Evolutionary conservation across 2,888 invertebrate species (phyloP), one percentile per base, ranked within the genome.

Genomic region (Chloroclysta siterata): DNA sequence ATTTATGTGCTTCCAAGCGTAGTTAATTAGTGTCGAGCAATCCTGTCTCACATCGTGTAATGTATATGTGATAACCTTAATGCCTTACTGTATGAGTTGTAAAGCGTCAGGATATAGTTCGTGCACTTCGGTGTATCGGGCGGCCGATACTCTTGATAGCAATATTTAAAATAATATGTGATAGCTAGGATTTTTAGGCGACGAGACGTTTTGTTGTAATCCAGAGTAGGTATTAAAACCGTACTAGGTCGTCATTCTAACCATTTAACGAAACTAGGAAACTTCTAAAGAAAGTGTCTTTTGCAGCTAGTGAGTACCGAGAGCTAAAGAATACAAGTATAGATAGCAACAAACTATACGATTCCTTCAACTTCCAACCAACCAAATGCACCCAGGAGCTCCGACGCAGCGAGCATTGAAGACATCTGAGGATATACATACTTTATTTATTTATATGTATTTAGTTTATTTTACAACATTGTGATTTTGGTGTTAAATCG

Each of bases 361-460:
- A 79, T 72, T 77, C 77, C 76, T 33, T 41, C 41, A 41, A 74
- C 77, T 84, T 50, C 53, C 81, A 84, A 87, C 86, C 87, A 80
- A 84, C 78, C 81, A 78, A 81, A 83, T 82, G 84, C 85, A 91
- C 87, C 90, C 83, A 84, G 83, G 81, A 86, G 95, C 94, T 94
- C 95, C 95, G 95, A 96, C 95, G 95, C 96, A 96, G 96, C 96
- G 96, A 96, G 96, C 96, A 96, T 96, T 96, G 96, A 96, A 95
- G 96, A 96, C 96, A 96, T 96, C 96, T 96, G 96, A 96, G 95
- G 95, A 96, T 95, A 94, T 85, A 84, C 83, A 77, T 86, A 86
- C 36, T 17, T n/a, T 50, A 60, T 59, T 53, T 60, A 56, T 50
- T 14, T 64, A 15, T 36, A 57, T 44, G 28, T 47, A 54, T 55